Percentiles rank a stretch among this genome's conserved stretches.
phyloP scores from a whole-genome alignment of 1,140 invertebrate genomes.

The Asobara japonica region DNA sequence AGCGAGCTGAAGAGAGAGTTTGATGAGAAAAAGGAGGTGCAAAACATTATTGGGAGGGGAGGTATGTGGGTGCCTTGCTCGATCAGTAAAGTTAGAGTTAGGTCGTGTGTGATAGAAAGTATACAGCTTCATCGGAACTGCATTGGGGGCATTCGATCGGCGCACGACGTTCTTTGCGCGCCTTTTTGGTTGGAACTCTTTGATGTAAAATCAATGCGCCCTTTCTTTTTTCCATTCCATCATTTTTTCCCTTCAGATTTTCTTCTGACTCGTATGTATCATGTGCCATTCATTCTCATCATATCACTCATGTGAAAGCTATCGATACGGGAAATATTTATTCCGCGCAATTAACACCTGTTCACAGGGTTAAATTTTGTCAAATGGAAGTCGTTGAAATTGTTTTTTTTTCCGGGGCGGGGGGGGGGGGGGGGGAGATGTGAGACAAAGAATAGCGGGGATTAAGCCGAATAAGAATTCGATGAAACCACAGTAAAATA shows the following conservation, averaged over 20 bases:
- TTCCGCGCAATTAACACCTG: constrained; percentile 1
- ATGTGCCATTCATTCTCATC: constrained; percentile 41
- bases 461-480: constrained; percentile 63
- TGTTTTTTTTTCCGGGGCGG: constrained; percentile 11
- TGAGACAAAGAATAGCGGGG: constrained; percentile 42
- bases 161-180: constrained; percentile 61
- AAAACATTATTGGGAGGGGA: constrained; percentile 8
- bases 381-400: constrained; percentile 11
- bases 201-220: constrained; percentile 66
- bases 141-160: constrained; percentile 62
- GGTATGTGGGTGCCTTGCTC: background rate
- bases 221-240: constrained; percentile 51
- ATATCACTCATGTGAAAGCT: constrained; percentile 39
- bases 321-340: constrained; percentile 31
- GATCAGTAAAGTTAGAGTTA: constrained; percentile 38
- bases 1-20: background rate
- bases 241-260: constrained; percentile 37
- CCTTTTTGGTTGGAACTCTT: constrained; percentile 62
- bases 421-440: constrained; percentile 7
- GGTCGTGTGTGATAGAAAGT: constrained; percentile 43
- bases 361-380: background rate
- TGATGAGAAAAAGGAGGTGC: background rate
- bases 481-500: constrained; percentile 65
- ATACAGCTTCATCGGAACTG: constrained; percentile 58
- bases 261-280: constrained; percentile 38